Evolutionary conservation across 2,888 invertebrate species (phyloP), one percentile per base, ranked within the genome.

Genomic region (Drosophila flavopinicola): DNA sequence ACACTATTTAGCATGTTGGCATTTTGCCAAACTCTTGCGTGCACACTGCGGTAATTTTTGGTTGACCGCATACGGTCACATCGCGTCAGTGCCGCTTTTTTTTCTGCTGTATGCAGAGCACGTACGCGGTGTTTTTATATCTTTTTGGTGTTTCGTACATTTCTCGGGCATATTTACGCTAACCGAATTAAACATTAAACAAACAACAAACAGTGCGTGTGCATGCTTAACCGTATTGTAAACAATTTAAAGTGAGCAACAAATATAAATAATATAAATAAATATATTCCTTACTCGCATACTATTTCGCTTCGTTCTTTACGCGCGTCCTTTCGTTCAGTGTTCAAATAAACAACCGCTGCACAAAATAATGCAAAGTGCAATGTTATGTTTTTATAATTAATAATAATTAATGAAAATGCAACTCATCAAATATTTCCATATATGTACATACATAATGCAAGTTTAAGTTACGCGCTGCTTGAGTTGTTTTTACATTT

Each of bases 91-190:
- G 63, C 75, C 72, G 72, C 72, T 75, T 72, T 72, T 72, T 71
- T 64, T 72, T 29, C 56, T 64, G 58, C 53, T 64, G 71, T 39
- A 51, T 25, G 65, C 35, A 48, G 58, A 41, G 45, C 45, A 65
- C 25, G 75, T 51, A 63, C 75, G 49, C 72, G 75, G 65, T 60
- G 59, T 65, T 53, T 56, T 59, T 49, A 11, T 37, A 52, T 33
- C n/a, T 44, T 39, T 59, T 56, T 56, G 52, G 32, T 56, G 51
- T 59, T 69, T 33, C 72, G 60, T 65, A 29, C 17, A 24, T 60
- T 66, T 75, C 38, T 59, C 75, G 72, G 35, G 57, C 39, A 67
- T 56, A 73, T 67, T 72, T 75, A 75, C 72, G 66, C 41, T 49
- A 42, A 59, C 13, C 54, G 27, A 52, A 42, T 17, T 59, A 29